These are phyloP conservation scores for Siniperca scherzeri DNA, from an alignment of 2,797 vertebrate species.

Conservation along the genomic window DNA sequence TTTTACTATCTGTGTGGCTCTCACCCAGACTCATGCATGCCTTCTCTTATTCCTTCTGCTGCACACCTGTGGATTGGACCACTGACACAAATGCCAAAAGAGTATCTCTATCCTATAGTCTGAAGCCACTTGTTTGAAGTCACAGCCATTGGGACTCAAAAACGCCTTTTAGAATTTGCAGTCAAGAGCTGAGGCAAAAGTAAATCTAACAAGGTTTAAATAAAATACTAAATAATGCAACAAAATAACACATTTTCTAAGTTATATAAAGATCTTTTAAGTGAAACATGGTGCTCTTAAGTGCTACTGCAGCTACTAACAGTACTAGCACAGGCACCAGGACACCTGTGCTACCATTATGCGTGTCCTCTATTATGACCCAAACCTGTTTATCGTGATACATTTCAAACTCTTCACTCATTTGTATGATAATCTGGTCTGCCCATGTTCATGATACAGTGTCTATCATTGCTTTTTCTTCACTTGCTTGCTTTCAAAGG, in stretches of 20 bases:
- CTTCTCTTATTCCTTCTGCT: constrained; percentile 63
- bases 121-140: constrained; percentile 10
- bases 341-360: constrained; percentile 38
- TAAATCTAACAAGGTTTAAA: constrained; percentile 33
- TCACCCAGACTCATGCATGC: constrained; percentile 78
- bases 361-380: constrained; percentile 38
- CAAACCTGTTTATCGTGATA: constrained; percentile 30
- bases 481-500: constrained; percentile 64
- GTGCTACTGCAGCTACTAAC: constrained; percentile 52
- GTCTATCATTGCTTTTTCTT: constrained; percentile 41
- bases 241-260: constrained; percentile 40
- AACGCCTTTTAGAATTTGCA: constrained; percentile 29
- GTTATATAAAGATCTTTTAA: constrained; percentile 42
- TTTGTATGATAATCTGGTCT: constrained; percentile 45
- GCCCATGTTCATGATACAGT: constrained; percentile 41
- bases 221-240: constrained; percentile 13
- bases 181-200: constrained; percentile 37
- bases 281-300: constrained; percentile 61
- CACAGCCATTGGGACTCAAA: constrained; percentile 1
- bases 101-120: constrained; percentile 18
- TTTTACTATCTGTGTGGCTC: constrained; percentile 61
- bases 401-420: constrained; percentile 36
- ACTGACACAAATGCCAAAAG: constrained; percentile 59
- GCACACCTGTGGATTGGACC: constrained; percentile 57
- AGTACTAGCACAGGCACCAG: constrained; percentile 42